Conservation (phyloP, 2,797 vertebrate genomes). For the Pangasius macronema region DNA sequence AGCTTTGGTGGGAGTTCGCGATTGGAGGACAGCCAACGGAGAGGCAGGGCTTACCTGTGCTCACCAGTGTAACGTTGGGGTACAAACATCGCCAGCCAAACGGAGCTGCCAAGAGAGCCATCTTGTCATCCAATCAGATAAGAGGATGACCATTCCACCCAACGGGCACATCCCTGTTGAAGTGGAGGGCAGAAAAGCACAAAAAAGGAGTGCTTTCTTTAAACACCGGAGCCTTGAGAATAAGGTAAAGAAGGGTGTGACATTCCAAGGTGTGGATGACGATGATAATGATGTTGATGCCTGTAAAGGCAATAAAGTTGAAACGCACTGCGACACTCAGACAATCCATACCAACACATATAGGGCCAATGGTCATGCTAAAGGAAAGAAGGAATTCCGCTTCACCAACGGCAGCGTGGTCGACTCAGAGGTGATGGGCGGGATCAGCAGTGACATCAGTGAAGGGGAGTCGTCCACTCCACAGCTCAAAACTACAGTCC, state of each 20-base stretch:
- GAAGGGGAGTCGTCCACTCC: slow-evolving; percentile 56
- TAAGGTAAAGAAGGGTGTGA: slow-evolving; percentile 77
- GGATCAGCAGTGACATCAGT: slow-evolving; percentile 67
- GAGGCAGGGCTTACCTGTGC: slow-evolving; percentile 66
- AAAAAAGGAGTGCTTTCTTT: slow-evolving; percentile 69
- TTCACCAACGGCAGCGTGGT: slow-evolving; percentile 78
- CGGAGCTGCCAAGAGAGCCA: slow-evolving; percentile 58
- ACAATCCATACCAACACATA: slow-evolving; percentile 70
- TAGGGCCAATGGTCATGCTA: slow-evolving; percentile 53
- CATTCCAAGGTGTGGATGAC: slow-evolving; percentile 70
- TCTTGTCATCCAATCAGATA: slow-evolving; percentile 55
- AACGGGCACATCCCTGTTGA: slow-evolving; percentile 60
- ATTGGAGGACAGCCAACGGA: slow-evolving; percentile 71
- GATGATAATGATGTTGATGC: slow-evolving; percentile 62
- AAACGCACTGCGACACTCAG: slow-evolving; percentile 63
- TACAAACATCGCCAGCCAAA: slow-evolving; percentile 76
- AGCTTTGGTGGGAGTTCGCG: slow-evolving; percentile 70
- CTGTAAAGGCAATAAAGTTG: slow-evolving; percentile 55
- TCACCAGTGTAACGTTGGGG: slow-evolving; percentile 72
- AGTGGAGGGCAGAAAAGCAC: slow-evolving; percentile 56
- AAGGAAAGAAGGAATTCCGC: slow-evolving; percentile 61
- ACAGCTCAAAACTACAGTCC: slow-evolving; percentile 51
- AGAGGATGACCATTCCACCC: slow-evolving; percentile 52
- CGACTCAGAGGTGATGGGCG: slow-evolving; percentile 74
- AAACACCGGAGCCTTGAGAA: slow-evolving; percentile 70